phyloP scores from a whole-genome alignment of 1,140 invertebrate species.

The Ceratitis capitata region DNA sequence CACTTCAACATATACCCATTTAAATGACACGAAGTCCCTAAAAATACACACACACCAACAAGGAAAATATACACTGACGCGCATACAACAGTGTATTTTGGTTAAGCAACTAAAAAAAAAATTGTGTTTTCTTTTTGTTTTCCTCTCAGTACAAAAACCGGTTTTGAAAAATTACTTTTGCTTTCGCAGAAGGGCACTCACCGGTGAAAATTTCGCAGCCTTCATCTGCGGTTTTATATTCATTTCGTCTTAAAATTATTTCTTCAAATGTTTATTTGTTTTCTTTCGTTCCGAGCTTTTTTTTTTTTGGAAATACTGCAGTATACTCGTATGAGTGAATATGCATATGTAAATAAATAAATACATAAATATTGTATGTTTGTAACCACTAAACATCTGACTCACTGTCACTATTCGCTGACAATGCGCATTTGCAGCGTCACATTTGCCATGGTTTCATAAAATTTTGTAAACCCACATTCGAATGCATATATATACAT shows the following conservation, averaged over 20 bases:
- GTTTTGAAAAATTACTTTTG: slow-evolving; percentile 25
- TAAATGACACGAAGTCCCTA: too few relatives aligned
- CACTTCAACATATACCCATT: too few relatives aligned
- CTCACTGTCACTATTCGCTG: slow-evolving; percentile 9
- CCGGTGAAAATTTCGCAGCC: slow-evolving; percentile 28
- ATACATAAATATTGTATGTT: too few relatives aligned
- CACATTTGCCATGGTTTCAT: background rate
- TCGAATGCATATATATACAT: background rate
- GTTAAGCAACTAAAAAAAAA: too few relatives aligned
- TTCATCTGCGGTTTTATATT: slow-evolving; percentile 28
- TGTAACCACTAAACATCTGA: too few relatives aligned
- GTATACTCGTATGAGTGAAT: background rate
- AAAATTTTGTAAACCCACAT: background rate
- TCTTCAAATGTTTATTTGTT: background rate
- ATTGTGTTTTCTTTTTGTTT: background rate
- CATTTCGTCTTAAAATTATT: background rate
- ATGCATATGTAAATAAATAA: background rate
- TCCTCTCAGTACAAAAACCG: background rate
- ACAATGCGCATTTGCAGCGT: background rate
- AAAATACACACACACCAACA: background rate
- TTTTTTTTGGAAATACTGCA: background rate
- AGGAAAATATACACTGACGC: background rate
- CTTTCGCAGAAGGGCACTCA: slow-evolving; percentile 31
- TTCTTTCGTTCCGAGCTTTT: background rate
- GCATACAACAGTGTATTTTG: background rate